Base-by-base conservation (phyloP, 2,113 vertebrate genomes). In the Pseudonaja textilis region DNA sequence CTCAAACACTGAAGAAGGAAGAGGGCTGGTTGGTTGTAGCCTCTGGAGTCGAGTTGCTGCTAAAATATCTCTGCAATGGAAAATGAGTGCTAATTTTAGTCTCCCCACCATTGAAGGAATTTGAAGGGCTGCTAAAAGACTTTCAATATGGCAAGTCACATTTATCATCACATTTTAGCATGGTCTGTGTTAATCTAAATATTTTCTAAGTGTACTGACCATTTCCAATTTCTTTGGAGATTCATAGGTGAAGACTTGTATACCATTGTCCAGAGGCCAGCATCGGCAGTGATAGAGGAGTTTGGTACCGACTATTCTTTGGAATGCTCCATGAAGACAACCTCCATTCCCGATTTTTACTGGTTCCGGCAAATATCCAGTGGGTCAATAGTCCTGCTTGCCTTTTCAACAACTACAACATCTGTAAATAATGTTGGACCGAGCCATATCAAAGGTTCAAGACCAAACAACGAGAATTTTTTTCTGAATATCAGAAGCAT, bases 351-450 rank as follows among this genome's bases (percentile, higher is more conserved):
- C 59, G 56, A 0, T 0, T 85, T 96, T 1, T 97, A 95, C 89
- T 97, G 96, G 96, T 97, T 97, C 93, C 26, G 7, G 39, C 93
- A 95, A 91, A 12, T 18, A 0, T 1, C 34, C 1, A 22, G 42
- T 20, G 91, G 55, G 16, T 86, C 59, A 0, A 0, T 64, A 0
- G 91, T 94, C 55, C 3, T 89, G 25, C 93, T 97, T 5, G 93
- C 92, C 55, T 90, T 0, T 57, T 97, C 96, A 1, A 0, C 87
- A 87, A 2, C 0, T 0, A 1, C 0, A 0, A 9, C 0, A 18
- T 54, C 39, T 6, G 4, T 7, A 64, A 0, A 0, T 34, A 0
- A 26, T 1, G 39, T 0, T 0, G 39, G 29, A 3, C 0, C 1
- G 4, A 2, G 5, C 7, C 92, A 95, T 86, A 59, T 96, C 0